These are phyloP conservation scores for Hirudo medicinalis DNA, from an alignment of 1,140 invertebrate species.

Conservation along the genomic window DNA sequence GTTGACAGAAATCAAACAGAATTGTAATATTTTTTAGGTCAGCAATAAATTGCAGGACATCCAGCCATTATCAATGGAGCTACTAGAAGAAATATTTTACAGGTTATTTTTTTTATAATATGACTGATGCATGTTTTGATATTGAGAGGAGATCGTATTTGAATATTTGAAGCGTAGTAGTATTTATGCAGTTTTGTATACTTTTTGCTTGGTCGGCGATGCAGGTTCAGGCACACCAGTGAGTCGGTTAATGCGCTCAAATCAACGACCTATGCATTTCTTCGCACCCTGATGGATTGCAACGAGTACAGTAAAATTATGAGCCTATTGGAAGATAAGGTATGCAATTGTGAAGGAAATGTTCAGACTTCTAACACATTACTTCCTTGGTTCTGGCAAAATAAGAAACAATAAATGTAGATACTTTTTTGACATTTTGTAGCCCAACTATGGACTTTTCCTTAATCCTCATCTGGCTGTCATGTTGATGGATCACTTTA, in stretches of 20 bases:
- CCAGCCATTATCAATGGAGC: neutral
- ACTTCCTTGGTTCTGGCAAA: too few species aligned
- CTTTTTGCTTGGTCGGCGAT: neutral
- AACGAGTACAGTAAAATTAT: conserved; percentile 1
- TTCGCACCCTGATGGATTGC: conserved; percentile 15
- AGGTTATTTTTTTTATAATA: neutral
- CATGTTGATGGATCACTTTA: conserved; percentile 19
- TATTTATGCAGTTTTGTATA: too few species aligned
- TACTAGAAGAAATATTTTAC: conserved; percentile 8
- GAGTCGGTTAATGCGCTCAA: conserved; percentile 9
- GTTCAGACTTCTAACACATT: too few species aligned
- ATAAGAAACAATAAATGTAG: neutral
- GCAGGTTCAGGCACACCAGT: conserved; percentile 16
- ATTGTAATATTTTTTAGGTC: conserved; percentile 1
- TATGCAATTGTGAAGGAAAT: neutral
- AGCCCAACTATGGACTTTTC: conserved; percentile 17
- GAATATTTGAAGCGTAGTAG: too few species aligned
- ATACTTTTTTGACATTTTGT: conserved; percentile 4
- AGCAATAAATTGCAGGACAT: conserved; percentile 1
- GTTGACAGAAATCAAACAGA: neutral
- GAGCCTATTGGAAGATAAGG: conserved; percentile 15
- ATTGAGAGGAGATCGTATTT: too few species aligned
- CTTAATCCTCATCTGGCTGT: conserved; percentile 11
- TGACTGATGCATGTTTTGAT: too few species aligned
- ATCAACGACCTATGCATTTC: conserved; percentile 8